Evolutionary conservation across 2,888 invertebrate genomes (phyloP).

Genomic region (Melangyna quadrimaculata): DNA sequence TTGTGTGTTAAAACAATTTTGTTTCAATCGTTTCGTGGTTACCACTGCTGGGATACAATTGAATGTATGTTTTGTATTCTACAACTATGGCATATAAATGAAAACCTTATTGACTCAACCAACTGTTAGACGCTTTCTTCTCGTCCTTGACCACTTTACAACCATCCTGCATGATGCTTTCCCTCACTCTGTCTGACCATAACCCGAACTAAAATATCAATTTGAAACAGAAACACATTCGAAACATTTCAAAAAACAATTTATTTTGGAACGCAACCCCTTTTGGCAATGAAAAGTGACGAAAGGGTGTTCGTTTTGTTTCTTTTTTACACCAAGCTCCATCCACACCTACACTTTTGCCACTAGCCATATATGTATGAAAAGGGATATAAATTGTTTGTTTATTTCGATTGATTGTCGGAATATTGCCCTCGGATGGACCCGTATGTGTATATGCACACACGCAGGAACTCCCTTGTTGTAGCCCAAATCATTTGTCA

Average conservation of each 20-base stretch:
- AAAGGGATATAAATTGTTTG: slow-evolving; percentile 60
- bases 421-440: slow-evolving; percentile 46
- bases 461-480: not conserved
- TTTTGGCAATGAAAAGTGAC: not conserved
- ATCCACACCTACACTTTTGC: not conserved
- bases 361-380: not conserved
- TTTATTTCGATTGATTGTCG: slow-evolving; percentile 63
- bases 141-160: slow-evolving; percentile 45
- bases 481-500: slow-evolving; percentile 63
- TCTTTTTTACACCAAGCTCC: not conserved
- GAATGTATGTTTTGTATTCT: not conserved
- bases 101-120: slow-evolving; percentile 49
- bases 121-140: slow-evolving; percentile 47
- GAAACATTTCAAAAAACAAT: slow-evolving; percentile 61
- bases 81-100: not conserved
- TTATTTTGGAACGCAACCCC: slow-evolving; percentile 39
- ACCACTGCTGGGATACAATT: not conserved
- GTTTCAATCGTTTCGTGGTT: slow-evolving; percentile 29
- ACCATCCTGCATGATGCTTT: not conserved
- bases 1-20: slow-evolving; percentile 44
- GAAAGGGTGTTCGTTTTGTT: slow-evolving; percentile 4
- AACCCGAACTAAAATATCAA: slow-evolving; percentile 32
- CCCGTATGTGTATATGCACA: not conserved
- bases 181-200: not conserved
- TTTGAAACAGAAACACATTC: slow-evolving; percentile 44